Evolutionary conservation across 2,797 vertebrate genomes (phyloP).

Genomic region (Ara ararauna): DNA sequence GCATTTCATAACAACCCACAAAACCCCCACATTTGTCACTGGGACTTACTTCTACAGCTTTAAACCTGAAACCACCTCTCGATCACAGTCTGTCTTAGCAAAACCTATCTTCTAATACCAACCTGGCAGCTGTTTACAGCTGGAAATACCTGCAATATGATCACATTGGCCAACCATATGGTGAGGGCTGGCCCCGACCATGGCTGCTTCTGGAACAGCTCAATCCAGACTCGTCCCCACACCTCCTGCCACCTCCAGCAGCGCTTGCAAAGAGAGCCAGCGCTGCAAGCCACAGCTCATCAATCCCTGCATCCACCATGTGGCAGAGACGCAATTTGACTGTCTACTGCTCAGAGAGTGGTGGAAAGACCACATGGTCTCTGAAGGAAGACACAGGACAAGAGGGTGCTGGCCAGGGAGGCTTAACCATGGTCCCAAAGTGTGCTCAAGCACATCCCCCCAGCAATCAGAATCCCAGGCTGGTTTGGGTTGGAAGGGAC

Average conservation of each 20-base stretch:
- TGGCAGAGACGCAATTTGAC: background rate
- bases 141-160: background rate
- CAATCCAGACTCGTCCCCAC: background rate
- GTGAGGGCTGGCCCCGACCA: background rate
- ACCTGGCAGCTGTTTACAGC: background rate
- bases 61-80: background rate
- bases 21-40: background rate
- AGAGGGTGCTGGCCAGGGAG: background rate
- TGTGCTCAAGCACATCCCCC: fast-evolving
- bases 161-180: fast-evolving
- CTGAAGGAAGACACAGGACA: background rate
- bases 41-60: background rate
- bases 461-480: background rate
- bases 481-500: background rate
- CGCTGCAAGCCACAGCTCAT: background rate
- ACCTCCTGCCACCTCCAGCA: background rate
- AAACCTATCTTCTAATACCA: background rate
- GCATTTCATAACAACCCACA: background rate
- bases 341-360: background rate
- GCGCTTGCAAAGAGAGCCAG: background rate
- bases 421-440: fast-evolving
- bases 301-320: background rate
- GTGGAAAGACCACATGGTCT: background rate
- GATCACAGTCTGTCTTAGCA: background rate
- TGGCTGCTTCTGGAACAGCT: fast-evolving